These are phyloP conservation scores for Ennomos fuscantarius DNA, from an alignment of 2,888 invertebrate genomes.

Conservation along the genomic window DNA sequence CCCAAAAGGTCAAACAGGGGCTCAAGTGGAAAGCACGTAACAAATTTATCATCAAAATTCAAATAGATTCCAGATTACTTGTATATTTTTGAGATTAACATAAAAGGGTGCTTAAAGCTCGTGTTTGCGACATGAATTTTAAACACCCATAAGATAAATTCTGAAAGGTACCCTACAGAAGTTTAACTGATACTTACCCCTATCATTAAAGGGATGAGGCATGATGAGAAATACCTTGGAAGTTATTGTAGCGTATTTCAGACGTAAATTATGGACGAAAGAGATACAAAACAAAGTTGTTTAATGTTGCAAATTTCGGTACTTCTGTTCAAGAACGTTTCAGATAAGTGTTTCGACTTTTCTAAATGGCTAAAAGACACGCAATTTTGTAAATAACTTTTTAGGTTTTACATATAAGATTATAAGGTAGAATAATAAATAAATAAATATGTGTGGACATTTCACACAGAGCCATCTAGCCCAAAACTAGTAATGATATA, in stretches of 20 bases:
- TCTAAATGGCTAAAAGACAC: conserved; percentile 12
- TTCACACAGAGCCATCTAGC: too few species aligned
- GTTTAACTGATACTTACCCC: conserved; percentile 26
- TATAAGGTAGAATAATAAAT: too few species aligned
- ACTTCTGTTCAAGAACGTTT: conserved; percentile 16
- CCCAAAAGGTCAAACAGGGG: too few species aligned
- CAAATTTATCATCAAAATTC: conserved; percentile 7
- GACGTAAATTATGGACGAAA: conserved; percentile 23
- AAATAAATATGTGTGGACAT: too few species aligned
- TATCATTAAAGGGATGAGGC: conserved; percentile 31
- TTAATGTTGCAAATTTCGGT: conserved; percentile 21
- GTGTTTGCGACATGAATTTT: conserved; percentile 23
- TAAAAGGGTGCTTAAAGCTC: conserved; percentile 17
- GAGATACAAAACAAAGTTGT: conserved; percentile 24
- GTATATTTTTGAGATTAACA: conserved; percentile 12
- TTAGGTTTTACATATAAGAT: too few species aligned
- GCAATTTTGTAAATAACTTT: not conserved
- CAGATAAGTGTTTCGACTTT: conserved; percentile 12
- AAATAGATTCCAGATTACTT: not conserved
- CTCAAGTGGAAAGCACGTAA: conserved; percentile 2
- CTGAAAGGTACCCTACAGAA: conserved; percentile 19
- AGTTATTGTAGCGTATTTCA: conserved; percentile 32
- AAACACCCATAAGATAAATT: conserved; percentile 24
- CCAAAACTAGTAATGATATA: too few species aligned
- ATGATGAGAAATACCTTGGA: conserved; percentile 28